These are phyloP conservation scores for Xyrauchen texanus DNA, from an alignment of 2,113 vertebrate species.

Conservation along the genomic window DNA sequence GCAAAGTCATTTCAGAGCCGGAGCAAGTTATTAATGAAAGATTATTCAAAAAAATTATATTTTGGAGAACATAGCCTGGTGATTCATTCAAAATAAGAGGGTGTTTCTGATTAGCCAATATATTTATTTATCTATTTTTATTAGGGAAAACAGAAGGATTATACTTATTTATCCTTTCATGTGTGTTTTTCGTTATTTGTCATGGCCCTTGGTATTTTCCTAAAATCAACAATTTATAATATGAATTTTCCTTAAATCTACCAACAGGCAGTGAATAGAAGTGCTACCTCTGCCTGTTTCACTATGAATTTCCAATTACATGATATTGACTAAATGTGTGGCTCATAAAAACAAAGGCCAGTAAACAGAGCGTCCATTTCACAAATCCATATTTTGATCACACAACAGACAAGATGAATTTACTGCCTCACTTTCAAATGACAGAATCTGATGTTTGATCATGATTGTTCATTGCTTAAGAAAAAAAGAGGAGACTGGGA, in stretches of 20 bases:
- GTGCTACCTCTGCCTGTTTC: conserved; percentile 39
- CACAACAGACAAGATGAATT: conserved; percentile 70
- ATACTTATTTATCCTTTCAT: conserved; percentile 14
- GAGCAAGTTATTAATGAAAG: too few relatives aligned
- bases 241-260: not conserved
- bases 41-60: too few relatives aligned
- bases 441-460: conserved; percentile 77
- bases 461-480: conserved; percentile 80
- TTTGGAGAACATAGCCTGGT: too few relatives aligned
- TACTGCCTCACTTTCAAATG: conserved; percentile 70
- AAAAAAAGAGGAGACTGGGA: conserved; percentile 65
- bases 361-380: conserved; percentile 48
- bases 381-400: conserved; percentile 71
- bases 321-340: conserved; percentile 62
- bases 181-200: not conserved
- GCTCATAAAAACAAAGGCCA: conserved; percentile 57
- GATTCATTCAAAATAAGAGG: too few relatives aligned
- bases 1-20: too few relatives aligned
- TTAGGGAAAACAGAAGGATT: not conserved
- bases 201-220: not conserved
- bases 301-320: conserved; percentile 63
- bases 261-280: not conserved
- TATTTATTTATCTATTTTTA: not conserved
- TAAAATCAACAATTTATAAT: conserved; percentile 14
- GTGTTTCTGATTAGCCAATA: not conserved